Evolutionary conservation across 1,140 invertebrate species (phyloP).

Genomic region (Proales similis): DNA sequence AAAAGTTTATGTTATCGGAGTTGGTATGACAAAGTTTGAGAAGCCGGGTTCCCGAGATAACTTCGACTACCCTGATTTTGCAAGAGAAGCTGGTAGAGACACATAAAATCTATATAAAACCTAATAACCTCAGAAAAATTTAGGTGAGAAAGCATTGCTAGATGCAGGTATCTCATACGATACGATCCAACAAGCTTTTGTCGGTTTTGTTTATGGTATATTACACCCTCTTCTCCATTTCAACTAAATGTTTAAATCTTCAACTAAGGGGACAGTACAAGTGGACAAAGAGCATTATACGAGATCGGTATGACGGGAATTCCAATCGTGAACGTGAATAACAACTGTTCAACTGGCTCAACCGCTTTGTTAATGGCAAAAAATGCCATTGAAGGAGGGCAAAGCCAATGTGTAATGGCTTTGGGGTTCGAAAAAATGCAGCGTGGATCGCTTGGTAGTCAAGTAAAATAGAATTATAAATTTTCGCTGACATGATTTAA

Average conservation of each 20-base stretch:
- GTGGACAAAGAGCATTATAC: slow-evolving; percentile 87
- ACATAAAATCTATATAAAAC: neutral
- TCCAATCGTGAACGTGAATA: slow-evolving; percentile 93
- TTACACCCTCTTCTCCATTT: slow-evolving; percentile 11
- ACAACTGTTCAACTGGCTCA: slow-evolving; percentile 93
- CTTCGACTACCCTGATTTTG: slow-evolving; percentile 88
- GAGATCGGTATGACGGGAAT: slow-evolving; percentile 90
- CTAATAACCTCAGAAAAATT: slow-evolving; percentile 23
- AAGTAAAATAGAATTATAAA: slow-evolving; percentile 52
- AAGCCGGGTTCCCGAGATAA: slow-evolving; percentile 73
- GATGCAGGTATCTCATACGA: slow-evolving; percentile 76
- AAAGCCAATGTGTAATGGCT: slow-evolving; percentile 72
- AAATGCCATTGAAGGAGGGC: slow-evolving; percentile 74
- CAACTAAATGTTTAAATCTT: slow-evolving; percentile 22
- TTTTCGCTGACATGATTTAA: slow-evolving; percentile 1
- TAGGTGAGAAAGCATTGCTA: slow-evolving; percentile 71
- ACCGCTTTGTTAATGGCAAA: slow-evolving; percentile 81
- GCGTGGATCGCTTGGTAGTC: slow-evolving; percentile 70
- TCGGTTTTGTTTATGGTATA: slow-evolving; percentile 84
- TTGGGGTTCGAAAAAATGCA: slow-evolving; percentile 98
- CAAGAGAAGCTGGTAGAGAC: slow-evolving; percentile 61
- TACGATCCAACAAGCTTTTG: slow-evolving; percentile 75
- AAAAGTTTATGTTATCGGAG: slow-evolving; percentile 80
- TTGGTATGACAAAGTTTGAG: slow-evolving; percentile 92
- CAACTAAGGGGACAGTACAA: slow-evolving; percentile 74